phyloP scores from a whole-genome alignment of 2,113 vertebrate genomes.

The Isurus oxyrinchus region DNA sequence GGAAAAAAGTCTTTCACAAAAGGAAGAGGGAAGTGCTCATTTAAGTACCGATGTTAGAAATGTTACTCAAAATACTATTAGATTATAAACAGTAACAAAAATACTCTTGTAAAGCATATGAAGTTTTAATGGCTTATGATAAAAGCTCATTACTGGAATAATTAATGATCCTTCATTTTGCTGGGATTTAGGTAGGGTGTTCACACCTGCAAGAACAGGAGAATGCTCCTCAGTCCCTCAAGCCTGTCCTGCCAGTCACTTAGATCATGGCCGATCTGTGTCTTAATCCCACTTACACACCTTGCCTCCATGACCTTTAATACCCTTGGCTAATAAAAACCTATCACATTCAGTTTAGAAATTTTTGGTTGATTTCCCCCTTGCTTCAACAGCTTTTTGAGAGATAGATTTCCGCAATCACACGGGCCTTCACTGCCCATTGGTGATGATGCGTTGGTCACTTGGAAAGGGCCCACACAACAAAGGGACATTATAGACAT shows the following conservation, averaged over 20 bases:
- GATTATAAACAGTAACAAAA: neutral
- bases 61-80: neutral
- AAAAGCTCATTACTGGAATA: neutral
- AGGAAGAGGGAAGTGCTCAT: no score
- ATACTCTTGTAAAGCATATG: neutral
- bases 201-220: neutral
- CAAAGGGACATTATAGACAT: neutral
- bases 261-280: neutral
- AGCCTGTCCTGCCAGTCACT: neutral
- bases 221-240: neutral
- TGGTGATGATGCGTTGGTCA: neutral
- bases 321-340: neutral
- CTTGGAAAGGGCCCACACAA: neutral
- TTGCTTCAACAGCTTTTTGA: neutral
- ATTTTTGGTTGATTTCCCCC: neutral
- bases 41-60: neutral
- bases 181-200: neutral
- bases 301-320: neutral
- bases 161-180: neutral
- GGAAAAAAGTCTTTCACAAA: neutral
- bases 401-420: neutral
- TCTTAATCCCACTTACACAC: neutral
- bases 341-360: neutral
- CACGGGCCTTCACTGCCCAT: neutral
- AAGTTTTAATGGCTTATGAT: neutral